Percentiles rank a stretch among this genome's conserved stretches.
These are phyloP conservation scores for Aleiodes testaceus DNA, from an alignment of 2,888 invertebrate species.

Conservation along the genomic window DNA sequence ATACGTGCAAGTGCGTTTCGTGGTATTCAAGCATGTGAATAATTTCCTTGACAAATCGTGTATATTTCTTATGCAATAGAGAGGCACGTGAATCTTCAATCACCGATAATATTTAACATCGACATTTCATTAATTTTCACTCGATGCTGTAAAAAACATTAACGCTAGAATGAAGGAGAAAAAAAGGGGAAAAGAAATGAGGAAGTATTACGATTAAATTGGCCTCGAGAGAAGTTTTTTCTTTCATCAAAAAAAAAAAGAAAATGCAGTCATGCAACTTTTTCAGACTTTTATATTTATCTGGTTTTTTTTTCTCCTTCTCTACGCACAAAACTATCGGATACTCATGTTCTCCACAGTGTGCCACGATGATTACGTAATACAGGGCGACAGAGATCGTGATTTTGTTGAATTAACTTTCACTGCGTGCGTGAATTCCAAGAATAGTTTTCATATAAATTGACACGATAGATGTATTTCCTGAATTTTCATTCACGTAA, in stretches of 20 bases:
- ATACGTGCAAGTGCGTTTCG: too few species aligned
- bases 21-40: too few species aligned
- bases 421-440: slow-evolving; percentile 49
- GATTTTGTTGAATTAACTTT: slow-evolving; percentile 61
- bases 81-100: too few species aligned
- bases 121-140: too few species aligned
- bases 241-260: neutral
- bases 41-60: too few species aligned
- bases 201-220: slow-evolving; percentile 20
- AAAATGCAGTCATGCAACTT: slow-evolving; percentile 18
- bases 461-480: neutral
- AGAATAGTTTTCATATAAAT: neutral
- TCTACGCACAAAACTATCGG: neutral
- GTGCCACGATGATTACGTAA: slow-evolving; percentile 27
- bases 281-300: neutral
- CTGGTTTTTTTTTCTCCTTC: neutral
- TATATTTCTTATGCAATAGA: too few species aligned
- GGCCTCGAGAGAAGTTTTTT: too few species aligned
- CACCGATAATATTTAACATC: too few species aligned
- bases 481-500: slow-evolving; percentile 22
- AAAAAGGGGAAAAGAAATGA: neutral
- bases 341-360: slow-evolving; percentile 23
- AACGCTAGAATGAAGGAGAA: too few species aligned
- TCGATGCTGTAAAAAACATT: too few species aligned
- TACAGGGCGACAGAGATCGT: slow-evolving; percentile 41